Evolutionary conservation across 2,888 invertebrate species (phyloP), one percentile per base, ranked within the genome.

Genomic region (Cryptocephalus moraei): DNA sequence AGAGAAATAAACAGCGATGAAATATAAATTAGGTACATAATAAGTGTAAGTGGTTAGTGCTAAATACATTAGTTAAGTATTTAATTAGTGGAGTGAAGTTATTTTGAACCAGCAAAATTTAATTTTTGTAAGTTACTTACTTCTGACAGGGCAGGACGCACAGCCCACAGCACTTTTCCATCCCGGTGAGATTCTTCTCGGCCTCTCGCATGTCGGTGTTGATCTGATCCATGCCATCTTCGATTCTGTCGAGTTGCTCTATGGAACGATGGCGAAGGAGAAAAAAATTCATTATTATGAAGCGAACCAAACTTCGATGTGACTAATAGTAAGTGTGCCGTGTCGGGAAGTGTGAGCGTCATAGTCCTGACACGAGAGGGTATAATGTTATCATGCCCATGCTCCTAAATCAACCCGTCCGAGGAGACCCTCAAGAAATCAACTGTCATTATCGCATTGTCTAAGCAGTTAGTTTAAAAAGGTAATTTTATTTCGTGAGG

Each of bases 181-280:
- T 94, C 56, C 97, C 97, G 59, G 96, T 96, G 63, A 99, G 80
- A 75, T 99, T 97, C 75, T 99, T 97, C 75, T 99, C 99, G 12
- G 99, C 99, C 73, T 99, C 97, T 66, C 87, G 85, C 99, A 99
- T 99, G 73, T 99, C 99, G 56, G 92, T 88, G 75, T 99, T 99
- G 75, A 99, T 99, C 75, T 96, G 95, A 75, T 99, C 99, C 94
- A 99, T 95, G 39, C 97, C 97, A 77, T 96, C 96, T 76, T 99
- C 99, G 74, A 97, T 92, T 66, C 97, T 85, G 76, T 99, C 99
- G 84, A 99, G 79, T 91, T 99, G 99, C 73, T 99, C 99, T 94
- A 51, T 36, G 51, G 43, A 50, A 52, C 42, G 47, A 41, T n/a
- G 14, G 33, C 33, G 33, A 45, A 13, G 10, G 39, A 45, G 9